Evolutionary conservation across 2,797 vertebrate genomes (phyloP), one percentile per base, ranked within the genome.

Genomic region (Diplodus sargus): DNA sequence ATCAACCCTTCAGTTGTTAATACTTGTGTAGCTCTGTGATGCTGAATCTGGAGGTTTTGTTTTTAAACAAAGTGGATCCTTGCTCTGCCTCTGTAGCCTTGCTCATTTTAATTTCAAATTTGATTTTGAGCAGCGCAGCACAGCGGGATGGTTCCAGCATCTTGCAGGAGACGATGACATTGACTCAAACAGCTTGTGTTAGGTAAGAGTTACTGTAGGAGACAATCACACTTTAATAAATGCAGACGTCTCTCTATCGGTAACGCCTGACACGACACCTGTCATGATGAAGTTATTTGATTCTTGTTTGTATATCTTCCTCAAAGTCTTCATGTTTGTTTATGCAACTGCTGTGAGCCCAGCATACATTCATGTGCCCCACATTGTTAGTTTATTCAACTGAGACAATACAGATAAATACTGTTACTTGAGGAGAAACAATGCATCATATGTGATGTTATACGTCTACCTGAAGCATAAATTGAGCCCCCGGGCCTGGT

Each of bases 41-140:
- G 16, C 25, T n/a, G 39, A 62, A 23, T 22, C n/a, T 34, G 43
- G 4, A n/a, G 8, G 5, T 43, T 82, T 23, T 69, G 18, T 53
- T 78, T 84, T 76, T 23, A 74, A 54, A 54, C 77, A 47, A 48
- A 87, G 68, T 54, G 34, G 28, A n/a, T 59, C 39, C n/a, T 45
- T 52, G 13, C 14, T 10, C 65, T 20, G 30, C n/a, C 3, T 45
- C 28, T 59, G 52, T 4, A 57, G 56, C 6, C 18, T 23, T 8
- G 13, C 52, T 74, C 20, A 79, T 81, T 80, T 78, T 42, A 60
- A 78, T 75, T 76, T 77, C 5, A 78, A 76, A 86, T 83, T 14
- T 81, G 70, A 75, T 73, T 39, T 39, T 39, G 39, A 49, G 43
- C 14, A 62, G 48, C 1, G 7, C 30, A 58, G 76, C 79, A 63